Evolutionary conservation across 1,140 invertebrate genomes (phyloP).

Genomic region (Macrosteles quadrilineatus): DNA sequence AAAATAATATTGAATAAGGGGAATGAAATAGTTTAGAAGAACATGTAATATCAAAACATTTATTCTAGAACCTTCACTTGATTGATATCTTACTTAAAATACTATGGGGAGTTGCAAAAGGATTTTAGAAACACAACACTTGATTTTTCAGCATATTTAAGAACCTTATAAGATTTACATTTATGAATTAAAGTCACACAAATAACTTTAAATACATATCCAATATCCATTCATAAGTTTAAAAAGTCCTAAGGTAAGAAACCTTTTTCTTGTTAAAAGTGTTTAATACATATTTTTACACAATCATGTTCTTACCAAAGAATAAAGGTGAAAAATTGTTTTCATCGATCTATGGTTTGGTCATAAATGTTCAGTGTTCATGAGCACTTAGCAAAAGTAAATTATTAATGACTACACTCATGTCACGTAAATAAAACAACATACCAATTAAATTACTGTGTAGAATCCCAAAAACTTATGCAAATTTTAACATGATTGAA

Average conservation of each 20-base stretch:
- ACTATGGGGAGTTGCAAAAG: too few species aligned
- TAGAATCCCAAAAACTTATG: too few species aligned
- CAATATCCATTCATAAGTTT: background rate
- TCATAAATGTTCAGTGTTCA: background rate
- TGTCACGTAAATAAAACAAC: too few species aligned
- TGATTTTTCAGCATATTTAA: conserved; percentile 16
- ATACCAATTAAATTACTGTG: too few species aligned
- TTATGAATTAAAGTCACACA: conserved; percentile 19
- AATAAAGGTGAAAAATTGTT: background rate
- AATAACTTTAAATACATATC: conserved; percentile 10
- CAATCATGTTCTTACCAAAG: background rate
- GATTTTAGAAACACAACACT: background rate
- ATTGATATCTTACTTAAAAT: too few species aligned
- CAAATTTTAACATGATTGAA: too few species aligned
- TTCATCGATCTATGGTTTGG: background rate
- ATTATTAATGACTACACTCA: too few species aligned
- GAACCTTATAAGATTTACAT: conserved; percentile 15
- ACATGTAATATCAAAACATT: too few species aligned
- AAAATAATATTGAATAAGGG: too few species aligned
- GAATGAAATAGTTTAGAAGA: too few species aligned
- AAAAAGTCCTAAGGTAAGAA: background rate
- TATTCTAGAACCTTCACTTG: too few species aligned
- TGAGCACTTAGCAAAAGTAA: too few species aligned
- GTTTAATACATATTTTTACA: background rate
- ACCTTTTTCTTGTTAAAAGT: background rate